phyloP scores from a whole-genome alignment of 2,888 invertebrate genomes.

The Hofmannophila pseudospretella region DNA sequence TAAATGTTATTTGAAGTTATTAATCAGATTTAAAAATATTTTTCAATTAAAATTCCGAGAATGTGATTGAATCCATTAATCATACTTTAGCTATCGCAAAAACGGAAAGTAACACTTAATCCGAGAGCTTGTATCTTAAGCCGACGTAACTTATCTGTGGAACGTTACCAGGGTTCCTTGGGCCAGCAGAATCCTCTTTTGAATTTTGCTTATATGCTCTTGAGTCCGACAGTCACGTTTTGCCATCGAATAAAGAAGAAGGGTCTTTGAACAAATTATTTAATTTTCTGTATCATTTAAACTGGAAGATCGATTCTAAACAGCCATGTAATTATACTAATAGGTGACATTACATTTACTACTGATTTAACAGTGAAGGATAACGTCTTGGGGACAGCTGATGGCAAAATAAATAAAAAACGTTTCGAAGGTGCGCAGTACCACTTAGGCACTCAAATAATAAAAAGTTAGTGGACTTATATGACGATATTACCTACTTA shows the following conservation, averaged over 20 bases:
- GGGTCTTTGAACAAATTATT: no score
- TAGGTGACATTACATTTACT: no score
- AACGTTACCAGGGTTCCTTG: conserved; percentile 5
- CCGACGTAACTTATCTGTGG: conserved; percentile 1
- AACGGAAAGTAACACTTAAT: conserved; percentile 40
- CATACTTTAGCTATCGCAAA: conserved; percentile 45
- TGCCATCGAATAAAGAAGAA: not conserved
- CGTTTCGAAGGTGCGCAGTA: no score
- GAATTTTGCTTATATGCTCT: conserved; percentile 2
- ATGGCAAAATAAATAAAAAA: no score
- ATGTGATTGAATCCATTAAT: conserved; percentile 46
- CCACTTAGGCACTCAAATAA: no score
- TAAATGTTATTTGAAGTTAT: not conserved
- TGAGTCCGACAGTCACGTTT: not conserved
- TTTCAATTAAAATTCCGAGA: conserved; percentile 48
- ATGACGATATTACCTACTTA: no score
- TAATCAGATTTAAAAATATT: conserved; percentile 13
- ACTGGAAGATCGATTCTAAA: no score
- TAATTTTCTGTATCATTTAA: no score
- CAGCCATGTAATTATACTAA: no score
- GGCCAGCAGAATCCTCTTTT: not conserved
- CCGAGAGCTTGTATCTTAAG: conserved; percentile 32
- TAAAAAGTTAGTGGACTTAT: no score
- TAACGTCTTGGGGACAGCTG: no score
- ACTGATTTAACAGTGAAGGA: no score